Conservation (phyloP, 2,113 vertebrate genomes). For the Plectropomus leopardus region DNA sequence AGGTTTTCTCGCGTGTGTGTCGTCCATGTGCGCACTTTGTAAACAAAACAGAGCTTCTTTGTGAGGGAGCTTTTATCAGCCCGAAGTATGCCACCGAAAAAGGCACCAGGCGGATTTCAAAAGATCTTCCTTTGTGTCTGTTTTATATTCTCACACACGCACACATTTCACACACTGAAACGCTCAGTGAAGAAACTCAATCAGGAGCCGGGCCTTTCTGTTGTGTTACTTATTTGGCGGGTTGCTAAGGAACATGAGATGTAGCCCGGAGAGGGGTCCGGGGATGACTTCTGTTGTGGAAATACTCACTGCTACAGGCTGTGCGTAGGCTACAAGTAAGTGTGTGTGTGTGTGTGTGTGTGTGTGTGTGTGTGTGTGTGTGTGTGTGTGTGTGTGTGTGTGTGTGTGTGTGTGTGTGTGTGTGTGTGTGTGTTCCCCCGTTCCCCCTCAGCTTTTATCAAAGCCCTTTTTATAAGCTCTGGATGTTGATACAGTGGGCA, state of each 20-base stretch:
- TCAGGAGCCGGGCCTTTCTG: slow-evolving; percentile 40
- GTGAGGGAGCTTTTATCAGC: slow-evolving; percentile 49
- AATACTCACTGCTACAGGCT: slow-evolving; percentile 61
- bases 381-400: slow-evolving; percentile 21
- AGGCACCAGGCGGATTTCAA: slow-evolving; percentile 25
- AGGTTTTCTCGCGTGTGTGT: slow-evolving; percentile 48
- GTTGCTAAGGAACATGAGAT: slow-evolving; percentile 77
- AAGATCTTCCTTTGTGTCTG: slow-evolving; percentile 23
- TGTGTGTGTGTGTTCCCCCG: slow-evolving; percentile 16
- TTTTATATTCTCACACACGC: slow-evolving; percentile 26
- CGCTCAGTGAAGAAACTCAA: slow-evolving; percentile 49
- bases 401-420: neutral
- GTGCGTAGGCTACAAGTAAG: slow-evolving; percentile 41
- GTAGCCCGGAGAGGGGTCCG: slow-evolving; percentile 63
- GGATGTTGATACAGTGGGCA: slow-evolving; percentile 39
- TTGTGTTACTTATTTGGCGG: slow-evolving; percentile 73
- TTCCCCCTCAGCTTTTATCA: slow-evolving; percentile 47
- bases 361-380: neutral
- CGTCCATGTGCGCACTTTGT: slow-evolving; percentile 25
- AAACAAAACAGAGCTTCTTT: slow-evolving; percentile 52
- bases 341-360: slow-evolving; percentile 18
- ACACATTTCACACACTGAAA: slow-evolving; percentile 25
- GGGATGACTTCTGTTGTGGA: slow-evolving; percentile 73
- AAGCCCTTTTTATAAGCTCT: slow-evolving; percentile 62
- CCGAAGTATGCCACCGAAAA: slow-evolving; percentile 11